A percentile compares a stretch with the other conserved stretches of the same genome.
phyloP scores from a whole-genome alignment of 2,797 vertebrate species.

The Channallabes apus region DNA sequence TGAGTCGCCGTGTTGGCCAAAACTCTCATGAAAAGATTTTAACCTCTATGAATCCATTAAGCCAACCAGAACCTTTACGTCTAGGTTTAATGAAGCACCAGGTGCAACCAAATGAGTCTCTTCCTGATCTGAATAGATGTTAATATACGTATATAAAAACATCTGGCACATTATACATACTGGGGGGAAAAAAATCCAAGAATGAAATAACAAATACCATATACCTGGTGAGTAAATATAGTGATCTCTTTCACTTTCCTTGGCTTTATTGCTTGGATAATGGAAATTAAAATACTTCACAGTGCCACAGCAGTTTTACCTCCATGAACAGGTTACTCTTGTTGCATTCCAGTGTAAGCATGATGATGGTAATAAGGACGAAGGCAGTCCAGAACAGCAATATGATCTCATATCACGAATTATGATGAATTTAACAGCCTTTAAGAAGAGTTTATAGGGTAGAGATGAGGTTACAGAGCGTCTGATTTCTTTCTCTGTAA shows the following conservation, averaged over 20 bases:
- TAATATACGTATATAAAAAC: not conserved
- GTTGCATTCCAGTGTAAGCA: not conserved
- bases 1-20: constrained; percentile 43
- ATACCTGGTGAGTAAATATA: not conserved
- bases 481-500: not conserved
- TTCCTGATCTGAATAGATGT: constrained; percentile 14
- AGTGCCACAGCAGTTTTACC: not conserved
- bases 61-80: constrained; percentile 19
- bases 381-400: not conserved
- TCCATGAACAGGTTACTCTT: not conserved
- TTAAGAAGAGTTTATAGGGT: not conserved
- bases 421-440: not conserved
- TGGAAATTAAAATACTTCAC: not conserved
- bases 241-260: not conserved
- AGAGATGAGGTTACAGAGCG: not conserved
- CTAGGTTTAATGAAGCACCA: constrained; percentile 26
- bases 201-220: not conserved
- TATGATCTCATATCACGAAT: not conserved
- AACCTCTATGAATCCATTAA: constrained; percentile 42
- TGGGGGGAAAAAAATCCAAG: not conserved
- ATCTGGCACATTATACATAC: not conserved
- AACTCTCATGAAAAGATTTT: constrained; percentile 49
- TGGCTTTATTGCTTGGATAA: not conserved
- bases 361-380: not conserved
- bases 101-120: not conserved